Base-by-base conservation (phyloP, 2,888 invertebrate species). In the Thymelicus sylvestris region DNA sequence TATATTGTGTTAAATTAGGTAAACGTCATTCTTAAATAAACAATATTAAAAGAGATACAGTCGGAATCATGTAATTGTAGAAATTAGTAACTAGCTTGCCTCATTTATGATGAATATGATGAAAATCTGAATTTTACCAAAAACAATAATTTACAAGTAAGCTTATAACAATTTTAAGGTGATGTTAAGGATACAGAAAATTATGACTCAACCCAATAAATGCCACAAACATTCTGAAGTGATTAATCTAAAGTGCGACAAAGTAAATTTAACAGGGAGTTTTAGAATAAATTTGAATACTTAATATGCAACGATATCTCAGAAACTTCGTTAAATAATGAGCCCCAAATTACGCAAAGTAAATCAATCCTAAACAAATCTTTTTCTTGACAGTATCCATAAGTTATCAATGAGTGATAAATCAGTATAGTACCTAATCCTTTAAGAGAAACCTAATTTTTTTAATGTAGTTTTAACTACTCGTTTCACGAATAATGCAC, bases 211-310 rank as follows among this genome's bases (percentile, higher is more conserved):
- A 61, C 61, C 50, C 67, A 47, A 67, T 61, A 61, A 61, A 67
- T 39, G 61, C 41, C 61, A 62, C 24, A 67, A 52, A 24, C 47
- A 57, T 57, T 55, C 63, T 63, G 55, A 57, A 63, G 63, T 47
- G 44, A 68, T 68, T 47, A 68, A 63, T 55, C 6, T 24, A 61
- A 52, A 68, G 44, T 24, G 55, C 31, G 63, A 63, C 68, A 57
- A 55, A 68, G 68, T 68, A 57, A 68, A 68, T 63, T 19, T 19
- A 15, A 52, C 50, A 19, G 50, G 19, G 50, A 52, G 7, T 7
- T 52, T 15, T 19, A 19, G 50, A 52, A 19, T 52, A 52, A 52
- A 52, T 50, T 50, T 50, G 50, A 50, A 50, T 50, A 50, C n/a
- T 15, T 50, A 50, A 50, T 44, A 52, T 52, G 15, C 50, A 52